These are phyloP conservation scores for Planococcus citri DNA, from an alignment of 1,140 invertebrate genomes.

Conservation along the genomic window DNA sequence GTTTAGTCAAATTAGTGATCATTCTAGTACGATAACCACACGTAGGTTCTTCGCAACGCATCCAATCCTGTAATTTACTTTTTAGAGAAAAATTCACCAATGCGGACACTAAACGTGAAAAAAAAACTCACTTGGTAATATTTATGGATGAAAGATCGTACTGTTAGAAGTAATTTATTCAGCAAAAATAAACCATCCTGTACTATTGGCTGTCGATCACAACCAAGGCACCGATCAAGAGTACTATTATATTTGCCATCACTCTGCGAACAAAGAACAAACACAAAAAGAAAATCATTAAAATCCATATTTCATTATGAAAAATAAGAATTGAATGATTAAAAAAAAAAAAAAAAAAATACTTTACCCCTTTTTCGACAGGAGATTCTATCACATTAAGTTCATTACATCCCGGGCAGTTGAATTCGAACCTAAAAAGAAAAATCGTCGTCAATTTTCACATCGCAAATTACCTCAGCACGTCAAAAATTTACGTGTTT, in stretches of 20 bases:
- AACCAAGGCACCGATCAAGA: constrained; percentile 52
- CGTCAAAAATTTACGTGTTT: not conserved
- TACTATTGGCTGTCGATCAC: constrained; percentile 44
- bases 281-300: not conserved
- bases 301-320: no score
- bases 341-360: constrained; percentile 9
- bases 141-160: constrained; percentile 50
- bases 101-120: no score
- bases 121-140: constrained; percentile 45
- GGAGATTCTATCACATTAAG: not conserved
- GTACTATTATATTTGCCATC: constrained; percentile 31
- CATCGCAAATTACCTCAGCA: not conserved
- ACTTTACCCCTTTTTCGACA: not conserved
- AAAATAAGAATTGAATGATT: not conserved
- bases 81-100: no score
- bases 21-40: constrained; percentile 55
- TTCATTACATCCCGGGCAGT: not conserved
- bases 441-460: constrained; percentile 8
- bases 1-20: constrained; percentile 37
- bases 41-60: constrained; percentile 78
- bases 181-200: constrained; percentile 50
- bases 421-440: constrained; percentile 18
- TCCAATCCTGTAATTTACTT: constrained; percentile 41
- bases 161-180: constrained; percentile 53
- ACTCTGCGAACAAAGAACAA: constrained; percentile 15